Evolutionary conservation across 2,888 invertebrate genomes (phyloP), one percentile per base, ranked within the genome.

Genomic region (Linnaemya tessellans): DNA sequence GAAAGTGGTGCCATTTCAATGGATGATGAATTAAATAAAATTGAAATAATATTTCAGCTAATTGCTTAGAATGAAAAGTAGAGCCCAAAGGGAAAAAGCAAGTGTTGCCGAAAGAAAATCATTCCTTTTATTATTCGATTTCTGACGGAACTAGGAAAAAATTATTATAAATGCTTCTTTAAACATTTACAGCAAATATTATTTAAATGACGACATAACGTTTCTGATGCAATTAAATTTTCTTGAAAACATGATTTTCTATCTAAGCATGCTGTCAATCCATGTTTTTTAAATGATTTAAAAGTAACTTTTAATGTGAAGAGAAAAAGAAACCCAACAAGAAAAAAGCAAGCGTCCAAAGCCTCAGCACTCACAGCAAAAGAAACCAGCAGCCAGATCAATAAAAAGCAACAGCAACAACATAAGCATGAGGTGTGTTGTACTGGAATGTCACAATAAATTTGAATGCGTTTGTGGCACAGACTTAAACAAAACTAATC

Each of bases 231-330:
- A 75, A 80, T 64, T 65, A 22, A 68, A 74, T 64, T 74, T 56
- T 30, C 10, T 67, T 51, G 11, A 22, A 78, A 84, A 88, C 88
- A 88, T 87, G 88, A 79, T 84, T 79, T 74, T 41, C 84, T 86
- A 88, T 88, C 88, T 87, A 80, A 86, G 83, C 84, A 84, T 79
- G 79, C 87, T 89, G 90, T 89, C 90, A 87, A 73, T 87, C 88
- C 88, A 87, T 84, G 87, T 87, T 88, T 88, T 62, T 64, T 62
- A 74, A 84, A 88, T 88, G 87, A 89, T 87, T 89, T 88, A 79
- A 87, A 86, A 82, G 15, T 13, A 46, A 43, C 54, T 60, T 41
- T 64, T 56, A n/a, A 56, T 56, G 25, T 15, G 4, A 1, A 2
- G 3, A 9, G 54, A 38, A 38, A 18, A 51, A 68, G 3, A 20